phyloP scores from a whole-genome alignment of 2,888 invertebrate species.

The Scaptomyza reducta region DNA sequence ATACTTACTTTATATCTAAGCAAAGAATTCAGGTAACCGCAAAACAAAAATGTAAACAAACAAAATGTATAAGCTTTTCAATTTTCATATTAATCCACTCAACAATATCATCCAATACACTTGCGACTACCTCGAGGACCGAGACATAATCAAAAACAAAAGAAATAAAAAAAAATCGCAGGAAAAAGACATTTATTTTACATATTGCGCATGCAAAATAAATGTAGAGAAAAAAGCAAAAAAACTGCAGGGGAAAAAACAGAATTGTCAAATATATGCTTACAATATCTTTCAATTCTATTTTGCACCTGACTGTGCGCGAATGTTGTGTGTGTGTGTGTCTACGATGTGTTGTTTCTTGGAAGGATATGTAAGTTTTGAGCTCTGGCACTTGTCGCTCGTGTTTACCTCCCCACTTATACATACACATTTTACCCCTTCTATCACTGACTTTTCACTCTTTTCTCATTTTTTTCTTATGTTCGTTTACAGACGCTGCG shows the following conservation, averaged over 20 bases:
- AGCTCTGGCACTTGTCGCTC: slow-evolving; percentile 42
- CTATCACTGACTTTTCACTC: slow-evolving; percentile 15
- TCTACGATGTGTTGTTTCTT: slow-evolving; percentile 19
- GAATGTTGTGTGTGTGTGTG: slow-evolving; percentile 7
- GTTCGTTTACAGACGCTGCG: slow-evolving; percentile 90
- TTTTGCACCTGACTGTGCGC: slow-evolving; percentile 43
- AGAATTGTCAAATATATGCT: slow-evolving; percentile 54
- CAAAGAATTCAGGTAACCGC: slow-evolving; percentile 12
- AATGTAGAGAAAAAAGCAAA: background rate
- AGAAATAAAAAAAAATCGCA: slow-evolving; percentile 2
- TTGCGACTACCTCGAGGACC: slow-evolving; percentile 41
- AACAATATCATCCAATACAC: slow-evolving; percentile 59
- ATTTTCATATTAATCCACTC: slow-evolving; percentile 65
- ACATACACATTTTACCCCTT: background rate
- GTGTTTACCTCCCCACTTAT: slow-evolving; percentile 35
- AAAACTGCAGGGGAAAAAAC: slow-evolving; percentile 48
- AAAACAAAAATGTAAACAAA: slow-evolving; percentile 53
- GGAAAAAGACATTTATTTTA: slow-evolving; percentile 43
- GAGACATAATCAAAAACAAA: slow-evolving; percentile 2
- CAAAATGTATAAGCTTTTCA: slow-evolving; percentile 61
- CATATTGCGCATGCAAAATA: slow-evolving; percentile 38
- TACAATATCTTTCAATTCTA: slow-evolving; percentile 59
- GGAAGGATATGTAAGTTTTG: slow-evolving; percentile 44
- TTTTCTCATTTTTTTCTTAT: slow-evolving; percentile 10
- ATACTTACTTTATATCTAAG: slow-evolving; percentile 13